A percentile compares a stretch with the other conserved stretches of the same genome.
phyloP scores from a whole-genome alignment of 2,797 vertebrate species.

The Eurystomus glaucurus region DNA sequence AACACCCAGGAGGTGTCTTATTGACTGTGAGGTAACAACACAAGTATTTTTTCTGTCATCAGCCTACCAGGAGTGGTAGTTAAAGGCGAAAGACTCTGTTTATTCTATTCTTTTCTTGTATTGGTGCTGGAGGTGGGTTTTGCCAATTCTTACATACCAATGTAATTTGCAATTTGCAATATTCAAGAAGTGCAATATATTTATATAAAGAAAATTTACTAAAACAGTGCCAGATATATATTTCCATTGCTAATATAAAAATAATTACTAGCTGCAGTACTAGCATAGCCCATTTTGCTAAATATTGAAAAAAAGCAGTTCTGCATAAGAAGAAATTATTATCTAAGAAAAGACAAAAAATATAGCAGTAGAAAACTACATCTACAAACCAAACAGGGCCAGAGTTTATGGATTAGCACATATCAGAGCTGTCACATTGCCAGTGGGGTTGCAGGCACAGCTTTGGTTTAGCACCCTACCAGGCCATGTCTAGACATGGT shows the following conservation, averaged over 20 bases:
- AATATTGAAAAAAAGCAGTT: neutral
- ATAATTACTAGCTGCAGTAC: neutral
- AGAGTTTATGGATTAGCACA: rapidly evolving
- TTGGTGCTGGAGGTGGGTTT: neutral
- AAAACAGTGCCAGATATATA: neutral
- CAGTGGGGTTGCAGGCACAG: neutral
- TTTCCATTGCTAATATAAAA: conserved; percentile 16
- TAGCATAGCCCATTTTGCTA: neutral
- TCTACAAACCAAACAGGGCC: neutral
- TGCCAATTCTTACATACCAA: neutral
- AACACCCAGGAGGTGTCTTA: neutral
- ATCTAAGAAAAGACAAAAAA: neutral
- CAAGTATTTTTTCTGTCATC: neutral
- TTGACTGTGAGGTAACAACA: neutral
- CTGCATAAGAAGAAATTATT: neutral
- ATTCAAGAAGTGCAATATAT: neutral
- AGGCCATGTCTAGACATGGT: neutral
- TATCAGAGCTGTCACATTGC: neutral
- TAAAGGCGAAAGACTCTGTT: neutral
- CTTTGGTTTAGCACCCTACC: neutral
- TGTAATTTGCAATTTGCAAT: neutral
- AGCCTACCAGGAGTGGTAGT: neutral
- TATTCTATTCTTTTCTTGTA: neutral
- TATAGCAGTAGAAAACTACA: neutral
- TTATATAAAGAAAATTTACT: neutral